Evolutionary conservation across 1,140 invertebrate genomes (phyloP).

Genomic region (Drosophila bocqueti): DNA sequence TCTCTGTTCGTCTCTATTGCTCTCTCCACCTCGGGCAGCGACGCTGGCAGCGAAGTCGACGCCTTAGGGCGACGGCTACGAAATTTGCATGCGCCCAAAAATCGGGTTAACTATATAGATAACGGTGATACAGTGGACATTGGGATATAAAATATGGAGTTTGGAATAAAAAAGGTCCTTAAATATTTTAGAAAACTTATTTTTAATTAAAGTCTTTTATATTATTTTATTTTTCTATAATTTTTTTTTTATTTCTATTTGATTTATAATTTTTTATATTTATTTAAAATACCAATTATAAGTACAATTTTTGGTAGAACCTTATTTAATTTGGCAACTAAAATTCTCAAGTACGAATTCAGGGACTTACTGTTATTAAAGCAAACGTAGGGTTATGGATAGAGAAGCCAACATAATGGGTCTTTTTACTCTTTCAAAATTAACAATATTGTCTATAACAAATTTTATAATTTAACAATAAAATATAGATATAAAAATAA

Average conservation of each 20-base stretch:
- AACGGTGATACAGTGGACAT: conserved; percentile 25
- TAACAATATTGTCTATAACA: no score
- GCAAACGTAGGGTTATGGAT: background rate
- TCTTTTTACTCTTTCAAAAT: background rate
- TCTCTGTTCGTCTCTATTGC: background rate
- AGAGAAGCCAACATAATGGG: background rate
- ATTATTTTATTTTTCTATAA: background rate
- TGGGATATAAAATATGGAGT: background rate
- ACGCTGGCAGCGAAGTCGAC: conserved; percentile 38
- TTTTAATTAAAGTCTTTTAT: background rate
- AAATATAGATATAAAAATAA: no score
- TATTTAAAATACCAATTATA: no score
- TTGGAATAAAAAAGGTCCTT: background rate
- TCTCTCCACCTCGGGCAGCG: conserved; percentile 15
- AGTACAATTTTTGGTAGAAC: no score
- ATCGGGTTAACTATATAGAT: conserved; percentile 77
- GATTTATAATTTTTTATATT: background rate
- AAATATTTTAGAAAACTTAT: background rate
- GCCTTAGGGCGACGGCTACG: conserved; percentile 57
- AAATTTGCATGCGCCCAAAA: conserved; percentile 81
- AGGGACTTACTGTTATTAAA: background rate
- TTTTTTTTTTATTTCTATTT: background rate
- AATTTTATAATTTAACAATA: no score
- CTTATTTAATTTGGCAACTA: background rate
- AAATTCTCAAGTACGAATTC: background rate